These are phyloP conservation scores for Alexandromys fortis DNA, from an alignment of 2,113 vertebrate species.

Conservation along the genomic window DNA sequence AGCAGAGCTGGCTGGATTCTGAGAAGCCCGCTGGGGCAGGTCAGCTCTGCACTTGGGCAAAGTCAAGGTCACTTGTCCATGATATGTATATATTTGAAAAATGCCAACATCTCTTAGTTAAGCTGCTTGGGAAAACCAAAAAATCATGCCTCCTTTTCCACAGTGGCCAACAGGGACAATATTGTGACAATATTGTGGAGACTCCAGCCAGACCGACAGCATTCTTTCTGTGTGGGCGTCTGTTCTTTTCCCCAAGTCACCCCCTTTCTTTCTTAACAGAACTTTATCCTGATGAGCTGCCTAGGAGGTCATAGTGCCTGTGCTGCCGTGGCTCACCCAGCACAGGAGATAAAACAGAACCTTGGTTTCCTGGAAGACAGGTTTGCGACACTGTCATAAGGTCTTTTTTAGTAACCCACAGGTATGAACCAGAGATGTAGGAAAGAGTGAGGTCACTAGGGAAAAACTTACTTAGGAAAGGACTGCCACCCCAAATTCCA, in stretches of 20 bases:
- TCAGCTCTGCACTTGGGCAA: neutral
- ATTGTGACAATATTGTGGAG: neutral
- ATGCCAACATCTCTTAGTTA: neutral
- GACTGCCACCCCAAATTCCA: neutral
- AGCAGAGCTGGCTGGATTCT: neutral
- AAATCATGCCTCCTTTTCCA: neutral
- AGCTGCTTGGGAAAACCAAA: neutral
- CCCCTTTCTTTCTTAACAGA: neutral
- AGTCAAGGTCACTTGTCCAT: slow-evolving; percentile 18
- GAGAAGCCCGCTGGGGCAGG: neutral
- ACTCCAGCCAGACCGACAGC: neutral
- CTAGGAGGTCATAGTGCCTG: neutral
- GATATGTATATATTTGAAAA: neutral
- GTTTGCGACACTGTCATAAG: neutral
- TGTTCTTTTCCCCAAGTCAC: neutral
- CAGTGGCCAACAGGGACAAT: no score
- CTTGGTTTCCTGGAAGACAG: neutral
- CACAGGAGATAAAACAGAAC: neutral
- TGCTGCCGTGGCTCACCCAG: accelerated
- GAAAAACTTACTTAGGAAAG: neutral
- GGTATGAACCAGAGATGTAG: neutral
- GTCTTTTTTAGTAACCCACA: neutral
- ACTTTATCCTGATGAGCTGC: neutral
- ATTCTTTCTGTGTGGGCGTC: no score
- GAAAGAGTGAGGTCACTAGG: neutral